Base-by-base conservation (phyloP, 2,888 invertebrate species). In the Lithophane leautieri region DNA sequence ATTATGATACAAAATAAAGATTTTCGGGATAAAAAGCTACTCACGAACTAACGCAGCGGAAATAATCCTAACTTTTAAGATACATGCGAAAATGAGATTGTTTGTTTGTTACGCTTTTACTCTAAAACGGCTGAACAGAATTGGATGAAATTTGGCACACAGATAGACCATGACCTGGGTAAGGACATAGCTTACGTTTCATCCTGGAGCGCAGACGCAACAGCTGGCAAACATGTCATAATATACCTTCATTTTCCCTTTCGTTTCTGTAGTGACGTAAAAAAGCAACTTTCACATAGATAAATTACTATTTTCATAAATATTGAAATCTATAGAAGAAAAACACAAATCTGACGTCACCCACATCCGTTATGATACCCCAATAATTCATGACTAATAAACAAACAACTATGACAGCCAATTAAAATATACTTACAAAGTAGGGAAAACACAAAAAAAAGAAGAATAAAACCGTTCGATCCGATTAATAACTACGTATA, bases 371-470 rank as follows among this genome's bases (percentile, higher is more conserved):
- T 65, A 73, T 61, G 6, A 54, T 25, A 47, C 12, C 22, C 16
- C 1, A 70, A 28, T 61, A 4, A n/a, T 65, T 60, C 8, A 44
- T 9, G 2, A 19, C 44, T n/a, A 28, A 73, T 81, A 50, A 63
- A 60, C 19, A 60, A 73, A 52, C 19, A 52, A 52, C 19, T 73
- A 28, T 8, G n/a, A 44, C 25, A 79, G 14, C 3, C 28, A 72
- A 56, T 79, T 63, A 63, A 62, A 34, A 60, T 25, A 52, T 52
- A 79, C n/a, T n/a, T n/a, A n/a, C 52, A n/a, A 63, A 14, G 12
- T 44, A 34, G 42, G 58, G 4, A 58, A 22, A 69, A 22, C 12
- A 42, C 19, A 44, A 34, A 34, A 65, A 61, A 25, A 47, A n/a
- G n/a, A n/a, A n/a, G n/a, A n/a, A n/a, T n/a, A n/a, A 50, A 28